Percentiles rank a stretch among this genome's conserved stretches.
phyloP scores from a whole-genome alignment of 2,888 invertebrate genomes.

The Aspidapion aeneum region DNA sequence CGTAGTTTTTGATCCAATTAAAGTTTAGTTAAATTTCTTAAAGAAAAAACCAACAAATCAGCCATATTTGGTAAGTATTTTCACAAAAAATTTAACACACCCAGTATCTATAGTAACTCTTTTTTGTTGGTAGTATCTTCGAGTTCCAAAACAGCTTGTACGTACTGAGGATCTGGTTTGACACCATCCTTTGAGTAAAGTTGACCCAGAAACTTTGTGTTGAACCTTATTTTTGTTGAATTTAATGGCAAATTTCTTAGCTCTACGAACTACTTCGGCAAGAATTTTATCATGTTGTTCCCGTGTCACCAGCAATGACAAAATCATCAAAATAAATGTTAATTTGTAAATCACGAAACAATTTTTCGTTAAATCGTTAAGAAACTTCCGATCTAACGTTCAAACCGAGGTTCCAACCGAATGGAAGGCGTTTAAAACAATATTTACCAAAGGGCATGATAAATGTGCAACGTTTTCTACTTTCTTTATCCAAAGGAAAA shows the following conservation, averaged over 20 bases:
- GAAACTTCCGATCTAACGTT: no score
- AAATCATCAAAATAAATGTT: conserved; percentile 35
- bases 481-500: no score
- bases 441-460: no score
- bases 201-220: conserved; percentile 29
- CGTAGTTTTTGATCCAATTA: no score
- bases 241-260: conserved; percentile 28
- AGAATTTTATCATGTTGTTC: conserved; percentile 28
- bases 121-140: conserved; percentile 28
- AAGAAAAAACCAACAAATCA: no score
- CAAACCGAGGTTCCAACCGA: no score
- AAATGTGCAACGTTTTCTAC: no score
- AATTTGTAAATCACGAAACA: no score
- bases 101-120: conserved; percentile 30
- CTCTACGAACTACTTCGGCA: conserved; percentile 25
- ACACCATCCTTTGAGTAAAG: conserved; percentile 21
- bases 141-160: conserved; percentile 22
- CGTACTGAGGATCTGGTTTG: conserved; percentile 24
- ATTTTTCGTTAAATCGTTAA: no score
- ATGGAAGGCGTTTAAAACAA: no score
- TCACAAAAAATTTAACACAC: conserved; percentile 30
- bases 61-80: no score
- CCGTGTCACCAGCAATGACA: conserved; percentile 25
- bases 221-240: conserved; percentile 32
- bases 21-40: no score